Conservation (phyloP, 2,113 vertebrate species). For the Reinhardtius hippoglossoides region DNA sequence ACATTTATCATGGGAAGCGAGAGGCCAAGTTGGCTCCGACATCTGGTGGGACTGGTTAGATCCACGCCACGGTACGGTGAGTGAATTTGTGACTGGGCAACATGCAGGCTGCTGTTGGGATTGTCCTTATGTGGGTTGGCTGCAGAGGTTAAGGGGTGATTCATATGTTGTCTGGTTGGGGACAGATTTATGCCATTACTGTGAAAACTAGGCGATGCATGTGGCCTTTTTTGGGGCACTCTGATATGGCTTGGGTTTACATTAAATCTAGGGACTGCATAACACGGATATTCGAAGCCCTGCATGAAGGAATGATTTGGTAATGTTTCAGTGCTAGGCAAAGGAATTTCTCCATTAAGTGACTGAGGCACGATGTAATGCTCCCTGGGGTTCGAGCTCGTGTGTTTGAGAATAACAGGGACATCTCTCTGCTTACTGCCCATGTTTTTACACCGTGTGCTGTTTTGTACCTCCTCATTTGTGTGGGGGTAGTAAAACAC, state of each 20-base stretch:
- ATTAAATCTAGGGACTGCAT: constrained; percentile 69
- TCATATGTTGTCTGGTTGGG: constrained; percentile 25
- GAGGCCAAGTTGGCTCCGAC: constrained; percentile 7
- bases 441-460: constrained; percentile 58
- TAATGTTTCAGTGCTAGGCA: constrained; percentile 38
- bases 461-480: constrained; percentile 78
- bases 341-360: constrained; percentile 65
- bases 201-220: constrained; percentile 35
- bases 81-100: constrained; percentile 12
- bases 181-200: constrained; percentile 25
- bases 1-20: constrained; percentile 39
- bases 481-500: constrained; percentile 80
- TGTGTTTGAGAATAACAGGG: constrained; percentile 66
- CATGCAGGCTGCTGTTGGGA: constrained; percentile 3
- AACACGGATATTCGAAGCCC: constrained; percentile 64
- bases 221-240: constrained; percentile 49
- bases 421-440: constrained; percentile 56
- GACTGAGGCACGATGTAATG: constrained; percentile 56
- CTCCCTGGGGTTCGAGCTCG: constrained; percentile 68
- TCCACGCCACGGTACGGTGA: constrained; percentile 24
- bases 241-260: constrained; percentile 60
- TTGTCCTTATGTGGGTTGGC: constrained; percentile 33
- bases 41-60: constrained; percentile 29
- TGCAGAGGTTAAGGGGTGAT: constrained; percentile 27
- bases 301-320: constrained; percentile 65